Evolutionary conservation across 2,113 vertebrate species (phyloP).

Genomic region (Mus musculus): DNA sequence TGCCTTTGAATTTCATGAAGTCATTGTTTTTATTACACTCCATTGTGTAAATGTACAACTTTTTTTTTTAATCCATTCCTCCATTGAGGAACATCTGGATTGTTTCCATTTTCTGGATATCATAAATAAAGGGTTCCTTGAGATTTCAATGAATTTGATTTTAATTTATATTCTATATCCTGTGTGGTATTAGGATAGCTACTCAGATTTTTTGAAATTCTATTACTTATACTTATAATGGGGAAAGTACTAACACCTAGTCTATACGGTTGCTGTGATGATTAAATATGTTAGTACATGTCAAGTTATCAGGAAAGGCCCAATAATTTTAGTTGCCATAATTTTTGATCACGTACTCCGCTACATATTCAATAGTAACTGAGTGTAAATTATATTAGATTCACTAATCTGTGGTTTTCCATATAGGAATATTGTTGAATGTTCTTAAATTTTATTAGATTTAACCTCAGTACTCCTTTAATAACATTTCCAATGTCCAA

Average conservation of each 20-base stretch:
- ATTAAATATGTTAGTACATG: not conserved
- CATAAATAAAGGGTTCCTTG: no score
- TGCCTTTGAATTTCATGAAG: no score
- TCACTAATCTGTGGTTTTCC: not conserved
- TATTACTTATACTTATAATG: not conserved
- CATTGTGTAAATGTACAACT: no score
- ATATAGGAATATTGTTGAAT: not conserved
- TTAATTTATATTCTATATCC: not conserved
- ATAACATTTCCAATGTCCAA: not conserved
- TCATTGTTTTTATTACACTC: no score
- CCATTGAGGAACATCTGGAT: no score
- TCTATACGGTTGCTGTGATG: not conserved
- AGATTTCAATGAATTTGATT: not conserved
- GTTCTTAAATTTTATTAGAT: not conserved
- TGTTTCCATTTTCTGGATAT: no score
- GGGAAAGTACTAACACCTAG: not conserved
- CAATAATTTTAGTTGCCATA: not conserved
- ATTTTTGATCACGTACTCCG: not conserved
- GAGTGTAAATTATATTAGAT: not conserved
- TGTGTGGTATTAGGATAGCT: not conserved
- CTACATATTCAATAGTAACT: not conserved
- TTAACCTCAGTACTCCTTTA: not conserved
- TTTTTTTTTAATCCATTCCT: no score
- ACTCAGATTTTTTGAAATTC: not conserved
- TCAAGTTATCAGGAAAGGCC: not conserved